Percentiles rank a stretch among this genome's conserved stretches.
Evolutionary conservation across 1,140 invertebrate genomes (phyloP).

Genomic region (Drosophila obscura): DNA sequence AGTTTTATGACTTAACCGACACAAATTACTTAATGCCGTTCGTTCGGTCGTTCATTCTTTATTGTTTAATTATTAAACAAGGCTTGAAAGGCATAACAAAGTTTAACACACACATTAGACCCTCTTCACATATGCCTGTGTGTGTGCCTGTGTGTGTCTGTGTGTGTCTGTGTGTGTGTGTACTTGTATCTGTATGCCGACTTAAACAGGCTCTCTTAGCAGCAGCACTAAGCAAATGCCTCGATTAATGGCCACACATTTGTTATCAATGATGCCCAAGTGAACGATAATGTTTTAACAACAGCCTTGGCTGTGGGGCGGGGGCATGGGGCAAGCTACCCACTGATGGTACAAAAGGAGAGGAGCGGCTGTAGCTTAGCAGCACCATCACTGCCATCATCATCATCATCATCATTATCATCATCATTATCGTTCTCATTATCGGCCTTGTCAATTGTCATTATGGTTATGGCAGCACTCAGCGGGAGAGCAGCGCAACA

Average conservation of each 20-base stretch:
- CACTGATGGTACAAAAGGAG: not conserved
- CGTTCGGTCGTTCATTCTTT: constrained; percentile 43
- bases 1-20: constrained; percentile 71
- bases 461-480: constrained; percentile 6
- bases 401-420: constrained; percentile 36
- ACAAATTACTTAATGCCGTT: constrained; percentile 78
- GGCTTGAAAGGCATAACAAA: constrained; percentile 50
- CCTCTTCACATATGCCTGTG: constrained; percentile 5
- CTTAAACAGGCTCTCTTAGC: constrained; percentile 52
- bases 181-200: not conserved
- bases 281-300: constrained; percentile 66
- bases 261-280: constrained; percentile 75
- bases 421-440: constrained; percentile 50
- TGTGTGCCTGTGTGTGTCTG: constrained; percentile 4
- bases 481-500: too few relatives aligned
- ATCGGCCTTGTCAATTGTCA: constrained; percentile 51
- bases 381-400: not conserved
- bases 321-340: not conserved
- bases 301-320: constrained; percentile 11
- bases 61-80: constrained; percentile 78
- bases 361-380: not conserved
- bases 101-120: constrained; percentile 64
- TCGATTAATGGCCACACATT: constrained; percentile 71
- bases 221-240: constrained; percentile 29
- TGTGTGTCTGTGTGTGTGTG: too few relatives aligned